Percentiles rank a stretch among this genome's conserved stretches.
Evolutionary conservation across 2,113 vertebrate genomes (phyloP).

Genomic region (Eulemur macaco): DNA sequence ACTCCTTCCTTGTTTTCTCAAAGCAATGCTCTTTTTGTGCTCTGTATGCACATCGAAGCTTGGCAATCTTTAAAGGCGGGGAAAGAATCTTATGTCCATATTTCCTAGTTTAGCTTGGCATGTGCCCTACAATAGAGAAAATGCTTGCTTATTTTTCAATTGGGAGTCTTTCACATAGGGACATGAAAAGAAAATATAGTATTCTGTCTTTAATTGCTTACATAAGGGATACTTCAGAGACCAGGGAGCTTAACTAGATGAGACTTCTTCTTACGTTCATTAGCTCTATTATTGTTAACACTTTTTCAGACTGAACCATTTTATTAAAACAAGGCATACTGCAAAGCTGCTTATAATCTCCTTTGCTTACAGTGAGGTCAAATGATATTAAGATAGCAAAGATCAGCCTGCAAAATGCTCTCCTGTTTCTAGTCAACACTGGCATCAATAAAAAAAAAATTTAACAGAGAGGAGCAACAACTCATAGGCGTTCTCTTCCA

Average conservation of each 20-base stretch:
- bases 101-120: neutral
- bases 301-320: neutral
- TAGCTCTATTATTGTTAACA: conserved; percentile 1
- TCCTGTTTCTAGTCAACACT: conserved; percentile 50
- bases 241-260: neutral
- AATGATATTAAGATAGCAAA: neutral
- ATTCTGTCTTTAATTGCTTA: neutral
- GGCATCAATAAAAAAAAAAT: conserved; percentile 21
- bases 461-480: conserved; percentile 6
- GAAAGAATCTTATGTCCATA: neutral
- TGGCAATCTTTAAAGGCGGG: neutral
- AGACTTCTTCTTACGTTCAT: neutral
- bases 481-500: conserved; percentile 9
- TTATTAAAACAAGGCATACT: conserved; percentile 38
- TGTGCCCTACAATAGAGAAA: neutral
- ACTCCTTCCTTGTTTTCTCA: neutral
- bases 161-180: neutral
- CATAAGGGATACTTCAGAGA: neutral
- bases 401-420: neutral
- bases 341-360: neutral
- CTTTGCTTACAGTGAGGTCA: conserved; percentile 25
- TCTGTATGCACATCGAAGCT: neutral
- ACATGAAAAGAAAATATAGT: conserved; percentile 11
- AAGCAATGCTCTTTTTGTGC: neutral
- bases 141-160: conserved; percentile 13